Evolutionary conservation across 2,113 vertebrate genomes (phyloP), one percentile per base, ranked within the genome.

Genomic region (Blennius ocellaris): DNA sequence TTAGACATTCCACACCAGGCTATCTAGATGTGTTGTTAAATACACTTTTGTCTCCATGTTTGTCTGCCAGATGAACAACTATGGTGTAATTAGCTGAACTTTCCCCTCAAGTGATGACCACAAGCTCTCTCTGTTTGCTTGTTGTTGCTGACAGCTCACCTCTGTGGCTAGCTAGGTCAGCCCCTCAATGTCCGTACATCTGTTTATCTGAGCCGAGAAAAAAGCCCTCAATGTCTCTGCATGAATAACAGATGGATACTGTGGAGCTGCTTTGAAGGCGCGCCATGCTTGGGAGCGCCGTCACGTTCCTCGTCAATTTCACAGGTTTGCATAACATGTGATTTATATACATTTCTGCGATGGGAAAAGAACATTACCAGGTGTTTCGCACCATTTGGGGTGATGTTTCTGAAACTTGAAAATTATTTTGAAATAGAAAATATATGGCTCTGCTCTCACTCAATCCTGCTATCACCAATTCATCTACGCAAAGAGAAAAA

Each of bases 61-160:
- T 81, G 70, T 81, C 66, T 57, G 72, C 85, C 81, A 81, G 76
- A 85, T 62, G 68, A 88, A 84, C 75, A 71, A 80, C 73, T 41
- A 11, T n/a, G 6, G 57, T 57, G 72, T 87, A 90, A 90, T 89
- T 87, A 85, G 63, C 61, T 69, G 82, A 86, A 76, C 88, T 82
- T 78, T 89, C 73, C 49, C 89, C 83, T 82, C 79, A 17, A 36
- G 67, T 48, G 59, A 76, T 80, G 85, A 84, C 84, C 82, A 68
- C 6, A 2, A 57, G 78, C 43, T 37, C 73, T 59, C 48, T 21
- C 41, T 63, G 82, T 78, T 88, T 79, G 64, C 68, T 79, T 89
- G 88, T 83, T 82, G 84, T 67, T 81, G 70, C 76, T 83, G 79
- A 81, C 83, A 87, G 76, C 69, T 83, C 80, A 87, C 87, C 87